These are phyloP conservation scores for Chirona hameri DNA, from an alignment of 2,888 invertebrate species.

Conservation along the genomic window DNA sequence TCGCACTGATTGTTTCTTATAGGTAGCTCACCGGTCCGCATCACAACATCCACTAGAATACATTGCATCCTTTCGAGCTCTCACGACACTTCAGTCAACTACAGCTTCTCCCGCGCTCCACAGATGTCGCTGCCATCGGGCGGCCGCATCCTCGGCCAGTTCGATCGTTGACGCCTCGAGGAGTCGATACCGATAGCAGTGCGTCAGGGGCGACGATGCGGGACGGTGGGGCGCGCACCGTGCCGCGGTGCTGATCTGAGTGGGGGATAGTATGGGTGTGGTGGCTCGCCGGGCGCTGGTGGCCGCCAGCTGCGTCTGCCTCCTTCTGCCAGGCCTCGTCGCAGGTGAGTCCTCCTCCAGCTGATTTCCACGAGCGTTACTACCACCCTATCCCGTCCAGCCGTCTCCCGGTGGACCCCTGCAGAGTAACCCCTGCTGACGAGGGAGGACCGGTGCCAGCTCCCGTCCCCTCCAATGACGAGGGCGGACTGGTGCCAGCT, in stretches of 20 bases:
- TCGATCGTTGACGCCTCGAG: constrained; percentile 13
- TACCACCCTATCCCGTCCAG: no score
- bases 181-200: constrained; percentile 7
- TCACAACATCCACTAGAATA: no score
- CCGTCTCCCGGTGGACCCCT: no score
- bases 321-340: not conserved
- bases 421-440: no score
- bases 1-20: no score
- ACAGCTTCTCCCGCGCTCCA: not conserved
- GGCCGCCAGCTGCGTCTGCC: not conserved
- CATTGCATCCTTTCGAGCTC: no score
- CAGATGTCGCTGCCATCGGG: not conserved
- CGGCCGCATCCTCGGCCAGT: not conserved
- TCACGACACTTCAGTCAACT: no score
- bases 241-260: not conserved
- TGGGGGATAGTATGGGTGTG: not conserved
- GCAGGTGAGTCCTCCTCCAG: not conserved
- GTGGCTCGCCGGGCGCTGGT: not conserved
- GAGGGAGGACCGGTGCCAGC: no score
- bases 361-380: no score
- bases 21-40: no score
- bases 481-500: no score
- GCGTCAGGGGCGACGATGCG: not conserved
- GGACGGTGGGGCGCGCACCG: not conserved
- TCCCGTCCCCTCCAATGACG: no score